Conservation (phyloP, 1,140 invertebrate genomes). For the Hyles vespertilio region DNA sequence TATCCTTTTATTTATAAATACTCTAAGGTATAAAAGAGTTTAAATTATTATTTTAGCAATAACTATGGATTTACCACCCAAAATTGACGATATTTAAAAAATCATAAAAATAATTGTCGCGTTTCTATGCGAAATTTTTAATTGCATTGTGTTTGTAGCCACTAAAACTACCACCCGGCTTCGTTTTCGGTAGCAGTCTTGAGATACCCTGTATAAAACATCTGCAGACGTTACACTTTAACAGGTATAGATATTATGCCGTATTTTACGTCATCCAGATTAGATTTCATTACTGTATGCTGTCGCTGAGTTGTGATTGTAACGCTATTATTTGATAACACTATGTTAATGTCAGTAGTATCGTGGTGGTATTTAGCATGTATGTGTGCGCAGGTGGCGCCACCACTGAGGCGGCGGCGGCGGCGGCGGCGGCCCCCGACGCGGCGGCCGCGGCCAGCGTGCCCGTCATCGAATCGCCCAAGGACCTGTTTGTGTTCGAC, state of each 20-base stretch:
- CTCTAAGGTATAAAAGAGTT: too few relatives aligned
- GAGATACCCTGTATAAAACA: too few relatives aligned
- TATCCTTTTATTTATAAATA: too few relatives aligned
- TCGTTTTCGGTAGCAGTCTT: too few relatives aligned
- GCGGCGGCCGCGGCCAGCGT: neutral
- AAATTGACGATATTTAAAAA: too few relatives aligned
- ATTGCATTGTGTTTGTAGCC: too few relatives aligned
- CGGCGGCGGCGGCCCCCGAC: neutral
- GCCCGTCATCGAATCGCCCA: neutral
- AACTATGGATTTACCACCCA: too few relatives aligned
- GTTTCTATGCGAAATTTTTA: too few relatives aligned
- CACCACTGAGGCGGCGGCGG: neutral
- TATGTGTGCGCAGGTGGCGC: neutral
- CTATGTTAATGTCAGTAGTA: neutral
- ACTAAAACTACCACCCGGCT: too few relatives aligned
- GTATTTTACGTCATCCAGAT: neutral
- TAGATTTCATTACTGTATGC: neutral
- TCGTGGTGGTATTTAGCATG: neutral
- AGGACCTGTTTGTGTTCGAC: constrained; percentile 7
- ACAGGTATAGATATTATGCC: neutral
- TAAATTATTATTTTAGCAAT: too few relatives aligned
- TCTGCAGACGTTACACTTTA: too few relatives aligned
- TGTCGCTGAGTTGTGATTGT: constrained; percentile 1
- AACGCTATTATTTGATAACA: neutral
- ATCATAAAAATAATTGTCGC: too few relatives aligned